phyloP scores from a whole-genome alignment of 2,888 invertebrate species.

The Cheiracanthium punctorium region DNA sequence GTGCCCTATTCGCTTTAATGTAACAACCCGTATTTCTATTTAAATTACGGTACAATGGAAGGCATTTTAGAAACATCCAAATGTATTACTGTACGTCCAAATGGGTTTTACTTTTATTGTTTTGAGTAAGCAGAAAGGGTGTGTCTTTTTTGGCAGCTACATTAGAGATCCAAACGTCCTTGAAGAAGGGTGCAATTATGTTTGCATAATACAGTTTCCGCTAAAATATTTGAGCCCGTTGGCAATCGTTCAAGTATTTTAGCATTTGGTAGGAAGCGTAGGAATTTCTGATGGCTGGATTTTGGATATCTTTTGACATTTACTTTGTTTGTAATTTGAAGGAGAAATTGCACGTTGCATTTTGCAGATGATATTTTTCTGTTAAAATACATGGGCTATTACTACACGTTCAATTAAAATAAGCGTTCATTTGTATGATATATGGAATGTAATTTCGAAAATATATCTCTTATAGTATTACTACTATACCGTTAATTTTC shows the following conservation, averaged over 20 bases:
- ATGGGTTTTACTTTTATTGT: background rate
- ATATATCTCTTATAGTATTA: no score
- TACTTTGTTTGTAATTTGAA: background rate
- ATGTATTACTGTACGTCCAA: background rate
- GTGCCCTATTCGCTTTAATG: no score
- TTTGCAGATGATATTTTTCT: background rate
- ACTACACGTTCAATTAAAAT: no score
- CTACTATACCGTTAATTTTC: no score
- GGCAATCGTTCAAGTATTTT: conserved; percentile 36
- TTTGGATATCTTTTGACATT: background rate
- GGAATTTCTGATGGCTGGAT: background rate
- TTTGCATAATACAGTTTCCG: conserved; percentile 34
- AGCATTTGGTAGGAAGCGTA: background rate
- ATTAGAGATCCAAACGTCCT: conserved; percentile 18
- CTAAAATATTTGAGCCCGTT: conserved; percentile 35
- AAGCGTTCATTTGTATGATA: no score
- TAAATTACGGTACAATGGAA: no score
- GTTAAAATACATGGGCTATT: no score
- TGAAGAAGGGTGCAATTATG: conserved; percentile 36
- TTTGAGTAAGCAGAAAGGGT: conserved; percentile 20
- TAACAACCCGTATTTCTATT: no score
- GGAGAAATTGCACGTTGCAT: background rate
- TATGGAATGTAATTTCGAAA: no score
- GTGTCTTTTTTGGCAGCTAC: conserved; percentile 49
- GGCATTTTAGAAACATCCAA: background rate